These are phyloP conservation scores for human DNA, from an alignment of 2,113 vertebrate species.

Conservation along the genomic window DNA sequence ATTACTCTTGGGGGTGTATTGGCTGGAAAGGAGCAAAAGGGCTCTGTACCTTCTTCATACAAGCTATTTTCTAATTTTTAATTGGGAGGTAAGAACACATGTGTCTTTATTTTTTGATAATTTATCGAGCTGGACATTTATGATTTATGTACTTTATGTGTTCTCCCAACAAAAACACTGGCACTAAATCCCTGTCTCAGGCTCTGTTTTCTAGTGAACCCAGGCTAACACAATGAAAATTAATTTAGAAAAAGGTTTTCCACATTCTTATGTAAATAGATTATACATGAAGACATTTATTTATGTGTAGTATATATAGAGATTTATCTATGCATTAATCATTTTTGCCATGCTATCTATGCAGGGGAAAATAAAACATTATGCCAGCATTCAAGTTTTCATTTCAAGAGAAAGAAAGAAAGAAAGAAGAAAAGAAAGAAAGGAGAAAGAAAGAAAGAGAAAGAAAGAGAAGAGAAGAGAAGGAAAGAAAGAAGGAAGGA, in stretches of 20 bases:
- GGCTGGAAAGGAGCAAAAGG: not conserved
- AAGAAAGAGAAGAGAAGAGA: rapidly evolving
- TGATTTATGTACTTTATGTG: not conserved
- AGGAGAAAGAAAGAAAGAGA: too few relatives aligned
- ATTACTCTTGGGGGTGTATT: not conserved
- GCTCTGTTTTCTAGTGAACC: not conserved
- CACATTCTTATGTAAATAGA: not conserved
- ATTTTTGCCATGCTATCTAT: not conserved
- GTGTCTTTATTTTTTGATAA: not conserved
- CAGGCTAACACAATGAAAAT: not conserved
- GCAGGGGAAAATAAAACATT: not conserved
- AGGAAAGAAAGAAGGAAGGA: too few relatives aligned
- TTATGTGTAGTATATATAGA: not conserved
- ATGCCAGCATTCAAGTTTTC: not conserved
- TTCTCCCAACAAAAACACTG: not conserved
- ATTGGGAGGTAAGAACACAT: not conserved
- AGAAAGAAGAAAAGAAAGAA: rapidly evolving
- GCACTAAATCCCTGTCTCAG: not conserved
- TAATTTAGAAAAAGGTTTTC: not conserved
- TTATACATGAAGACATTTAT: not conserved
- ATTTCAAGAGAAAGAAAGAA: not conserved
- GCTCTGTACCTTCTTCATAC: not conserved
- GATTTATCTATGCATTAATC: not conserved
- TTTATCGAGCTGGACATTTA: not conserved
- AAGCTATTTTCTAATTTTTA: not conserved